Base-by-base conservation (phyloP, 2,888 invertebrate species). In the Nemapogon koenigi region DNA sequence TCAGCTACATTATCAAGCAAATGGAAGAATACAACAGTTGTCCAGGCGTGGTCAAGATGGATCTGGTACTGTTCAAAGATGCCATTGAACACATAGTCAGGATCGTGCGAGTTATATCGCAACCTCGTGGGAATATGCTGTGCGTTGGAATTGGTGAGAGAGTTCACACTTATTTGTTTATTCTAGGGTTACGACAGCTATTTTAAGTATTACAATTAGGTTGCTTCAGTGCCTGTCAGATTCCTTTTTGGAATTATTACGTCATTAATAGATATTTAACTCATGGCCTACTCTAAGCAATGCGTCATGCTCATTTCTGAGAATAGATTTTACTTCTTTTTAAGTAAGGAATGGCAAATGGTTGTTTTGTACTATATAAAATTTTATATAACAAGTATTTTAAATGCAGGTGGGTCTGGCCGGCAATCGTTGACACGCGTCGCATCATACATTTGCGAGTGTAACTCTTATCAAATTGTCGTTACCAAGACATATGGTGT, bases 31-130 rank as follows among this genome's bases (percentile, higher is more conserved):
- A 93, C 69, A 94, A 94, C 67, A 82, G 83, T 33, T 83, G 85
- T 7, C 89, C 91, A 0, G 91, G 92, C 1, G 87, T 88, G 16
- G 83, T 90, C 2, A 83, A 85, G 50, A 86, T 94, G 84, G 88
- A 92, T 59, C 67, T 94, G 42, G 92, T 94, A 4, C 81, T 94
- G 41, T 94, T 94, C 65, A 86, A 84, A 49, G 93, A 94, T 55
- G 94, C 94, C 7, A 87, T 94, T 29, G 89, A 92, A 51, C 94
- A 94, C 62, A 83, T 94, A 38, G 87, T 89, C 42, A 85, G 91
- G 45, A 88, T 94, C 42, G 86, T 89, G 16, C 81, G 94, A 29
- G 90, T 94, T 18, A 84, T 94, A 39, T 90, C 93, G 1, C 93
- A 90, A 63, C 90, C 89, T 0, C 73, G 90, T 8, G 94, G 94